Evolutionary conservation across 2,797 vertebrate species (phyloP), one percentile per base, ranked within the genome.

Genomic region (Novumbra hubbsi): DNA sequence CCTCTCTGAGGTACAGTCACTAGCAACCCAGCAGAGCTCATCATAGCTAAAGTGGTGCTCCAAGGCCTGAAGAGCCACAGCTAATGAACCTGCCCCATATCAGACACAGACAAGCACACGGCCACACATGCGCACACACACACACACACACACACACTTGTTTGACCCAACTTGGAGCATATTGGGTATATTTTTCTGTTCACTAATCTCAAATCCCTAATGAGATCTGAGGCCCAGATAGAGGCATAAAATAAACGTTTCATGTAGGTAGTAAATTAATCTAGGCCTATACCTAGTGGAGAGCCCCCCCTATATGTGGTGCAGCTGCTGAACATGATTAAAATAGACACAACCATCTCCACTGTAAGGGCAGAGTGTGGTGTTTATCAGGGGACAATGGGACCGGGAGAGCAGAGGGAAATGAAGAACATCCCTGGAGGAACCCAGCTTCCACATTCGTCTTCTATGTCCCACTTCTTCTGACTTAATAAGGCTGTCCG

Each of bases 21-120:
- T 90, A 90, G 90, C 87, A 89, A 90, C 87, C 90, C 87, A 83
- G 80, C 86, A 81, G 88, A 88, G 87, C 90, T 90, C 87, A 91
- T 92, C 90, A 88, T 84, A 70, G 75, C 84, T 88, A 82, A 89
- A 92, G 90, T 90, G 86, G 86, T 86, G 86, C 88, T 92, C 78
- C 81, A 79, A 52, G 80, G 77, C 78, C 81, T 87, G 76, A 84
- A 85, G 79, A 76, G 83, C 81, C 68, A 0, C 49, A 52, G 85
- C 81, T 91, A 92, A 90, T 88, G 87, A 91, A 87, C 80, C 86
- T 85, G 85, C 68, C 68, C 78, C 78, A 82, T 87, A 85, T 78
- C 84, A 83, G 75, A 52, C 21, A 70, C 75, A 45, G 34, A 67
- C 65, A 67, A 28, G 52, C 75, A 45, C 66, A 67, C 65, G 30